A percentile compares a stretch with the other conserved stretches of the same genome.
Evolutionary conservation across 2,888 invertebrate genomes (phyloP).

Genomic region (Corythucha ciliata): DNA sequence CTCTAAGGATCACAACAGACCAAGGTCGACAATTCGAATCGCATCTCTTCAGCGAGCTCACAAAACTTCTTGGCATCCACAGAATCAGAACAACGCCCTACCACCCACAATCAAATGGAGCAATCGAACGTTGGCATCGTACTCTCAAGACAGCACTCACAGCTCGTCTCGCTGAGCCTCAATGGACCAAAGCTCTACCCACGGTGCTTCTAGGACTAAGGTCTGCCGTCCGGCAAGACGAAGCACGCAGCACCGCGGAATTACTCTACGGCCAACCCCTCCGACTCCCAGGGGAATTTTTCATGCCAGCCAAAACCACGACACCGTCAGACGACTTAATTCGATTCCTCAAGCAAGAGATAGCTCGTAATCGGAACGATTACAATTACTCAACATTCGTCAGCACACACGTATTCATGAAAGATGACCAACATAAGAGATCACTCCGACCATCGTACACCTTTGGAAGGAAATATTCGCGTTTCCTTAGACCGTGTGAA

Average conservation of each 20-base stretch:
- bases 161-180: background rate
- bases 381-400: too few relatives aligned
- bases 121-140: background rate
- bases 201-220: background rate
- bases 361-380: too few relatives aligned
- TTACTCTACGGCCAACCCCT: background rate
- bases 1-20: constrained; percentile 39
- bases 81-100: background rate
- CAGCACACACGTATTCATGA: too few relatives aligned
- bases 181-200: background rate
- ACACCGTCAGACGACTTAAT: too few relatives aligned
- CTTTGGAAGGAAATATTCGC: too few relatives aligned
- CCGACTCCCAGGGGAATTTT: background rate
- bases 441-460: too few relatives aligned
- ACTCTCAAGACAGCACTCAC: background rate
- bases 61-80: background rate
- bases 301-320: background rate
- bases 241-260: background rate
- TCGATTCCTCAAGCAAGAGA: too few relatives aligned
- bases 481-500: too few relatives aligned
- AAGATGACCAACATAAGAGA: too few relatives aligned
- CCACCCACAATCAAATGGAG: background rate
- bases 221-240: background rate
- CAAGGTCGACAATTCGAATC: constrained; percentile 40
- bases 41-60: constrained; percentile 35